These are phyloP conservation scores for Tricholaema leucomelas DNA, from an alignment of 2,113 vertebrate species.

Conservation along the genomic window DNA sequence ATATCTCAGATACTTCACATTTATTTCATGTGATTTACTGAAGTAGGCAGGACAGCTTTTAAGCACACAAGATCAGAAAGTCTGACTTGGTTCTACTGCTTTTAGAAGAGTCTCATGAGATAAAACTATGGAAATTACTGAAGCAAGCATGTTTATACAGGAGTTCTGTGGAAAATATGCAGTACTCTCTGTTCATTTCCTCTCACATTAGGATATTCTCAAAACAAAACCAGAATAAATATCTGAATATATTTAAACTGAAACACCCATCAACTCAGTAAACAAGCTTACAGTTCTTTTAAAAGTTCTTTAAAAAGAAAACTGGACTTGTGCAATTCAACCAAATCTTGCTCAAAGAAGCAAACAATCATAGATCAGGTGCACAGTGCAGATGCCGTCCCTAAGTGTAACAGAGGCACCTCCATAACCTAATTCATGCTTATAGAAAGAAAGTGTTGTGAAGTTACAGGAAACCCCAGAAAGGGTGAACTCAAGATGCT, in stretches of 20 bases:
- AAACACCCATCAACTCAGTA: neutral
- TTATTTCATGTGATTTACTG: neutral
- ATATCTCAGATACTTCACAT: neutral
- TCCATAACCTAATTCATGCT: constrained; percentile 15
- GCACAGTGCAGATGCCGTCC: constrained; percentile 33
- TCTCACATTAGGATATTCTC: neutral
- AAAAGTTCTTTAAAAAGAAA: constrained; percentile 2
- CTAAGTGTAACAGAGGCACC: constrained; percentile 4
- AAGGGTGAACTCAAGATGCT: neutral
- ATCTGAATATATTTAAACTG: constrained; percentile 43
- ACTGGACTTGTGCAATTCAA: neutral
- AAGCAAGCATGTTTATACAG: neutral
- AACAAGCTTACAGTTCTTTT: constrained; percentile 20
- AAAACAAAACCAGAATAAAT: constrained; percentile 32
- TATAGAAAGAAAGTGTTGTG: neutral
- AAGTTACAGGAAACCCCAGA: neutral
- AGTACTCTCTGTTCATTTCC: neutral
- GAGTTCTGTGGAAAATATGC: neutral
- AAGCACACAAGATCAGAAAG: neutral
- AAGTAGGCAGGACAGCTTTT: neutral
- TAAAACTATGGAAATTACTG: neutral
- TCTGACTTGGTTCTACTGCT: neutral
- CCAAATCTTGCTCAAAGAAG: constrained; percentile 33
- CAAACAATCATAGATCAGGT: constrained; percentile 9
- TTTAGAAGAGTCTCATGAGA: neutral